Evolutionary conservation across 2,888 invertebrate species (phyloP).

Genomic region (Euphydryas editha): DNA sequence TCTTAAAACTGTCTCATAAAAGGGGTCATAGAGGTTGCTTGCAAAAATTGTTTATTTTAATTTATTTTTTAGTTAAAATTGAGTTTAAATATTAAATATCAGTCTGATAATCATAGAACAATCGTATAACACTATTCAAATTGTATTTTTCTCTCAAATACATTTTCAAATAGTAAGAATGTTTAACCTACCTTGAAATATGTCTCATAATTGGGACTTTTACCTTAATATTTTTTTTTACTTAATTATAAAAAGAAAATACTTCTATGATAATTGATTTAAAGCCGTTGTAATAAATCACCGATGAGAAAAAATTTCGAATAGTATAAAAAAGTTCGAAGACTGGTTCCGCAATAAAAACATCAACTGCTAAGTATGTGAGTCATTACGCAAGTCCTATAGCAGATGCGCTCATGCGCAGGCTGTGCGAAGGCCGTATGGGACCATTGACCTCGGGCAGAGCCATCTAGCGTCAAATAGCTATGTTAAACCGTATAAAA

Average conservation of each 20-base stretch:
- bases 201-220: too few relatives aligned
- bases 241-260: background rate
- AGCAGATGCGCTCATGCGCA: slow-evolving; percentile 42
- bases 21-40: too few relatives aligned
- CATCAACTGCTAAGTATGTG: slow-evolving; percentile 28
- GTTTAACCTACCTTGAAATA: too few relatives aligned
- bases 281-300: background rate
- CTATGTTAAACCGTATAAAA: slow-evolving; percentile 7
- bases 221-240: background rate
- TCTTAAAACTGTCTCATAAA: too few relatives aligned
- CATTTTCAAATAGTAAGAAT: too few relatives aligned
- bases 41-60: too few relatives aligned
- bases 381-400: slow-evolving; percentile 41
- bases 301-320: slow-evolving; percentile 2
- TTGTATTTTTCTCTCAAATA: too few relatives aligned
- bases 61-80: too few relatives aligned
- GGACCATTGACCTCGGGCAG: slow-evolving; percentile 46
- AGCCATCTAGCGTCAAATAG: slow-evolving; percentile 40
- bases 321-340: slow-evolving; percentile 10
- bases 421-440: slow-evolving; percentile 47
- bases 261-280: background rate
- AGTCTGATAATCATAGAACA: too few relatives aligned
- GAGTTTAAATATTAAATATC: too few relatives aligned
- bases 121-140: too few relatives aligned
- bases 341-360: slow-evolving; percentile 20